Conservation (phyloP, 2,113 vertebrate species). For the Plecturocebus donacophilus region DNA sequence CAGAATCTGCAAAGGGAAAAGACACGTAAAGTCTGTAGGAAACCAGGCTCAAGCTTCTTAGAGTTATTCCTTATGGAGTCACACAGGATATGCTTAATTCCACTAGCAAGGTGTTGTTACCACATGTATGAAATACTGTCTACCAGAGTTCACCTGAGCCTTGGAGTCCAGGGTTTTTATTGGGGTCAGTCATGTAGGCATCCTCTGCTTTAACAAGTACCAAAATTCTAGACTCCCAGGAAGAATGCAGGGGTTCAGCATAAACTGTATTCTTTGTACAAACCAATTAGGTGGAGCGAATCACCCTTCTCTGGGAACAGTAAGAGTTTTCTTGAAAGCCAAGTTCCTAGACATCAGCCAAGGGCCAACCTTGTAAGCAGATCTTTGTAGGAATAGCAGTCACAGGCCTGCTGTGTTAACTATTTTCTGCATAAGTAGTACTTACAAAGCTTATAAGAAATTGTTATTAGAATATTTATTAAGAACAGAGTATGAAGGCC, state of each 20-base stretch:
- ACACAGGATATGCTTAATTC: background rate
- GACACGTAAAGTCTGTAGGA: background rate
- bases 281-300: background rate
- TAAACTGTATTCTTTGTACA: background rate
- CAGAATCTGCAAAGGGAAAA: background rate
- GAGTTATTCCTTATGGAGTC: background rate
- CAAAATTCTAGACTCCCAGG: background rate
- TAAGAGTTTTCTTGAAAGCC: background rate
- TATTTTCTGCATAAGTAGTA: background rate
- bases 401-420: background rate
- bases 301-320: background rate
- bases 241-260: background rate
- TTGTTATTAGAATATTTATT: background rate
- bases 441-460: background rate
- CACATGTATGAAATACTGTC: background rate
- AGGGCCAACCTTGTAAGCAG: background rate
- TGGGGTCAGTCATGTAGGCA: background rate
- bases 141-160: background rate
- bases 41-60: background rate
- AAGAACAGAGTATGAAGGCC: background rate
- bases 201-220: background rate
- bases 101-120: background rate
- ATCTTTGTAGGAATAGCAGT: background rate
- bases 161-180: background rate
- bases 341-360: background rate